Conservation (phyloP, 2,797 vertebrate species). For the Pseudomugil tenellus region DNA sequence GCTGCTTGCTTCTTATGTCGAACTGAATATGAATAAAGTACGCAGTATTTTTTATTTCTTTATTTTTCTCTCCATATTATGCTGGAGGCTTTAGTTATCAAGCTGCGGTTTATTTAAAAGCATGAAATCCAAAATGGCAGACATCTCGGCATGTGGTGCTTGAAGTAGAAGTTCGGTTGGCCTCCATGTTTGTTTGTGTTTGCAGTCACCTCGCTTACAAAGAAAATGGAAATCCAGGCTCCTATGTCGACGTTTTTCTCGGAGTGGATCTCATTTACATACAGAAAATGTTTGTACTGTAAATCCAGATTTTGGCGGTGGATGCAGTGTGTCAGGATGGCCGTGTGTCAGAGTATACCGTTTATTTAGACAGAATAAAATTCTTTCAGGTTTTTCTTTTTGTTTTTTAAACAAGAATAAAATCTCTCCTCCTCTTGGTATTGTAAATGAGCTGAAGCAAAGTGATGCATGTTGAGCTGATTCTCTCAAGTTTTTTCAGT, state of each 20-base stretch:
- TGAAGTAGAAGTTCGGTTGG: conserved; percentile 26
- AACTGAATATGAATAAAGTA: conserved; percentile 5
- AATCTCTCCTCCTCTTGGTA: background rate
- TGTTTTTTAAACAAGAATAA: too few species aligned
- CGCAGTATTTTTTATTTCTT: background rate
- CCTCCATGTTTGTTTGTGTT: conserved; percentile 34
- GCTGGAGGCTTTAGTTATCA: conserved; percentile 10
- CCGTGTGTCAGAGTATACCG: too few species aligned
- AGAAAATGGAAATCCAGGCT: conserved; percentile 26
- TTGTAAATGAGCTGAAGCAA: background rate
- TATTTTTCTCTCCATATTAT: conserved; percentile 7
- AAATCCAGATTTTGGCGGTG: conserved; percentile 20
- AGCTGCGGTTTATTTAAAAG: conserved; percentile 35
- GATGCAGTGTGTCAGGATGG: background rate
- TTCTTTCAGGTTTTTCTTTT: too few species aligned
- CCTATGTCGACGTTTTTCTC: conserved; percentile 23
- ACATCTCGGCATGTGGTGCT: conserved; percentile 48
- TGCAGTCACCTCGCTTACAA: conserved; percentile 23
- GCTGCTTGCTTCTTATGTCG: background rate
- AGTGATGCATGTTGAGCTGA: background rate
- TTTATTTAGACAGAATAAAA: too few species aligned
- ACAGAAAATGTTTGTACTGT: conserved; percentile 22
- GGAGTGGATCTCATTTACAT: conserved; percentile 33
- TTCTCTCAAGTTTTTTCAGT: too few species aligned
- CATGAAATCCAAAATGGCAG: conserved; percentile 37